Base-by-base conservation (phyloP, 2,113 vertebrate species). In the Poeciliopsis retropinna region DNA sequence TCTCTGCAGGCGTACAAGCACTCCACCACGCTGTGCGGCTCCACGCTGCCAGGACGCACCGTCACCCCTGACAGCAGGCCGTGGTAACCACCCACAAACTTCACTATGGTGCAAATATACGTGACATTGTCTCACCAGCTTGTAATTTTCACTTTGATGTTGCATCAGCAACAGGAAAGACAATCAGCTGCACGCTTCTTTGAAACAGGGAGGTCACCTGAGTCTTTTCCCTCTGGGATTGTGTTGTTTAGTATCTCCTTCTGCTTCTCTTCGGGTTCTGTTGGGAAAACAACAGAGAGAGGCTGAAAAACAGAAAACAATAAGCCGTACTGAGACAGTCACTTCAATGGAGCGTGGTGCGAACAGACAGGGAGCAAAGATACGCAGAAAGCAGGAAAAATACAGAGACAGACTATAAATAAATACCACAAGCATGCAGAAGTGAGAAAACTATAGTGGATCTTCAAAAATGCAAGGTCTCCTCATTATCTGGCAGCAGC, bases 1-100 rank as follows among this genome's bases (percentile, higher is more conserved):
- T 99, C 97, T 92, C 97, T 95, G 93, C 98, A 99, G 91, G 98
- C 97, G 81, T 99, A 99, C 76, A 99, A 96, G 92, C 98, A 99
- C 93, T 99, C 97, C 87, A 99, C 97, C 90, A 99, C 98, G 85
- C 97, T 97, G 84, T 97, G 97, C 81, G 96, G 97, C 92, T 99
- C 98, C 94, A 98, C 96, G 77, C 95, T 97, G 76, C 98, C 98
- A 44, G 97, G 96, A 76, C 97, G 96, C 85, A 97, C 94, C 71
- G 96, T 98, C 93, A 99, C 96, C 80, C 97, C 98, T 71, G 98
- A 98, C 95, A 99, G 91, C 94, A 98, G 96, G 92, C 97, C 98
- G 2, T 97, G 96, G 91, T 98, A 97, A 83, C 97, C 96, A 72
- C 96, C 96, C 64, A 97, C 95, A 73, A 96, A 97, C 87, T 30